Base-by-base conservation (phyloP, 2,113 vertebrate genomes). In the Spea bombifrons region DNA sequence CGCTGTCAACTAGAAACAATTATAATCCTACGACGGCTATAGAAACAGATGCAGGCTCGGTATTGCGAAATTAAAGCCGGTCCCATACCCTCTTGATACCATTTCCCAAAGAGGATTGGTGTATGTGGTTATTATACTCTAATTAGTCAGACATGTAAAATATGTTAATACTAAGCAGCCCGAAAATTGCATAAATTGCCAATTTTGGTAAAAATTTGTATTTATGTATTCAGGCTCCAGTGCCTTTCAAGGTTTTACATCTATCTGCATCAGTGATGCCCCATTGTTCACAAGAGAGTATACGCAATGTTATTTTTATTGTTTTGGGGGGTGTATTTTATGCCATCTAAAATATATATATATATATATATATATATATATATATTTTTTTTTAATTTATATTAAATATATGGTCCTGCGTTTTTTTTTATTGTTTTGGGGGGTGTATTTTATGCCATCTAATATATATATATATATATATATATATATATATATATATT, bases 1-100 rank as follows among this genome's bases (percentile, higher is more conserved):
- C 82, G 50, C 88, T 85, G 87, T 86, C 88, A 87, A 85, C 69
- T 83, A 85, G 83, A 81, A 61, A 79, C 66, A 86, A 87, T 87
- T 87, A 83, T 76, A 88, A 87, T 82, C 78, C 78, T 88, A 70
- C 75, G n/a, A 78, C 74, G 83, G n/a, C 79, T 83, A 74, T 84
- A 73, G 76, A 88, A 87, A 87, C 85, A 87, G 86, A 86, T 87
- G 86, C 82, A 84, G 80, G 71, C 82, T 84, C 78, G 78, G 78
- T 85, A 84, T n/a, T 81, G 80, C 80, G 85, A 85, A 83, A 87
- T 86, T 83, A 88, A 86, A 87, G 73, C 77, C 66, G 16, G 65
- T 78, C 75, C 77, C 81, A 82, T 76, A 74, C 66, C 73, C 6
- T 77, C 86, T 83, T 87, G 84, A 84, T 84, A 86, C 84, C 73